A percentile compares a stretch with the other conserved stretches of the same genome.
phyloP scores from a whole-genome alignment of 2,888 invertebrate genomes.

The Drosophila macrospina region DNA sequence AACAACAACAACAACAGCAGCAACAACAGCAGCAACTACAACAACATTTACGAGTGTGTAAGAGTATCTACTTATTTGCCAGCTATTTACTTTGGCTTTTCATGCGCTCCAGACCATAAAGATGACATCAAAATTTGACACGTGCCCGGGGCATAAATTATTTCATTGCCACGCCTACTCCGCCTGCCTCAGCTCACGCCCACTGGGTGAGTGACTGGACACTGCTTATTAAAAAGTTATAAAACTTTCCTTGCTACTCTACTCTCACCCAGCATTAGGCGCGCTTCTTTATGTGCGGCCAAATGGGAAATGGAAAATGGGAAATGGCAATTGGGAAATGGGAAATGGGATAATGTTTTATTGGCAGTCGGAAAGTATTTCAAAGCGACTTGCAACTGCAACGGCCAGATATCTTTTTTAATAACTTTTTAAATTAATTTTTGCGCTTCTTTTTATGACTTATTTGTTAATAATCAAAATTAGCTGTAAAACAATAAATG shows the following conservation, averaged over 20 bases:
- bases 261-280: constrained; percentile 5
- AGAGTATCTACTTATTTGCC: constrained; percentile 28
- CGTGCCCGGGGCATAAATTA: constrained; percentile 56
- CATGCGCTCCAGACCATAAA: constrained; percentile 45
- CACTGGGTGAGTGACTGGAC: constrained; percentile 35
- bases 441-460: not conserved
- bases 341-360: constrained; percentile 14
- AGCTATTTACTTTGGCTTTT: constrained; percentile 56
- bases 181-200: not conserved
- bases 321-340: constrained; percentile 23
- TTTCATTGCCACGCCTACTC: constrained; percentile 53
- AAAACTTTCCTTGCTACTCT: constrained; percentile 37
- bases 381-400: not conserved
- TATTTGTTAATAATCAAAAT: no score
- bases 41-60: constrained; percentile 36
- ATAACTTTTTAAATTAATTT: not conserved
- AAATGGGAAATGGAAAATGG: constrained; percentile 11
- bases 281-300: constrained; percentile 17
- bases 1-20: constrained; percentile 9
- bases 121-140: constrained; percentile 60
- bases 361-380: not conserved
- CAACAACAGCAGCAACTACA: constrained; percentile 10
- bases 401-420: not conserved
- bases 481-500: no score
- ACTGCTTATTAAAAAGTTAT: constrained; percentile 74